These are phyloP conservation scores for Rousettus madagascariensis DNA, from an alignment of 2,797 vertebrate species.

Conservation along the genomic window DNA sequence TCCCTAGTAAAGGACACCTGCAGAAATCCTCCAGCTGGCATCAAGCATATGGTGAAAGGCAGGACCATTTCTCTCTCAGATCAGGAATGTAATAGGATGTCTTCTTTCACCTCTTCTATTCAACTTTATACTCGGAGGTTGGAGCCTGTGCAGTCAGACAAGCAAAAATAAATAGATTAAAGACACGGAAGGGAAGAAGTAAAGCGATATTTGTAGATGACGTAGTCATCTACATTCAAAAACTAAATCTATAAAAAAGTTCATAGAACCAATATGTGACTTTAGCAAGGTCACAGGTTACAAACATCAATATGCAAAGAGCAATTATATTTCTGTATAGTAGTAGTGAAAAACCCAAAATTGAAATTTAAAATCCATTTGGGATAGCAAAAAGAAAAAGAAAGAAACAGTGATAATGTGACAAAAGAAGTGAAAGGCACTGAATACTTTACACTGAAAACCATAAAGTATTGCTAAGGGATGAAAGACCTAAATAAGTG, in stretches of 20 bases:
- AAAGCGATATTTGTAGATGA: not conserved
- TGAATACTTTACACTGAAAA: not conserved
- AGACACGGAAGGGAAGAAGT: not conserved
- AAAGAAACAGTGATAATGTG: not conserved
- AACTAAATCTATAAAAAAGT: not conserved
- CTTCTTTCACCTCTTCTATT: not conserved
- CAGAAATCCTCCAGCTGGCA: not conserved
- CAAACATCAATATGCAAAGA: not conserved
- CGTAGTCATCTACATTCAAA: not conserved
- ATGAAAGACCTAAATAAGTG: not conserved
- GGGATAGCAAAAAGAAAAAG: not conserved
- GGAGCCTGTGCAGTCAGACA: not conserved
- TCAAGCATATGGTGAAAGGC: not conserved
- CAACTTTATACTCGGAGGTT: not conserved
- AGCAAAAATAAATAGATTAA: not conserved
- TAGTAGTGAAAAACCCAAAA: not conserved
- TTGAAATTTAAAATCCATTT: not conserved
- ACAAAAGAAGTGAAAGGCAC: not conserved
- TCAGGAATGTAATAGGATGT: not conserved
- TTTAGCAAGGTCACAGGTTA: not conserved
- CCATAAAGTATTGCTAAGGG: not conserved
- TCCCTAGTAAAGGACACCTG: not conserved
- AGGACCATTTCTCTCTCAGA: not conserved
- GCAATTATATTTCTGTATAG: not conserved
- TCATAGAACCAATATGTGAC: not conserved